Evolutionary conservation across 2,888 invertebrate species (phyloP), one percentile per base, ranked within the genome.

Genomic region (Nesidiocoris tenuis): DNA sequence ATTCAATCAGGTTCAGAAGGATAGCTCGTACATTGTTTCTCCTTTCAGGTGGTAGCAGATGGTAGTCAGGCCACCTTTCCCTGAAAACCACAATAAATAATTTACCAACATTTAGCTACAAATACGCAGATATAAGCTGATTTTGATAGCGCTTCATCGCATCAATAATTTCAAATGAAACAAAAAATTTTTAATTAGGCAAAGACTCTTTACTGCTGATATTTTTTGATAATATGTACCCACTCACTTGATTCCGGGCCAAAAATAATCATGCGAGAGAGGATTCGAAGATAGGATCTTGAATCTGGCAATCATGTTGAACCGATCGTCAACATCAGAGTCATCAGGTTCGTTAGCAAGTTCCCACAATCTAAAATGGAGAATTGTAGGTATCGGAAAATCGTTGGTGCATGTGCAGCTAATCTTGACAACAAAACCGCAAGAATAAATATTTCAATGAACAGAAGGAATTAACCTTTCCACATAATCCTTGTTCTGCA

Each of bases 341-440:
- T 71, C 72, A 2, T 72, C 72, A 7, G 22, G n/a, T 39, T 72
- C 72, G 3, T 72, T 72, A n/a, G 63, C 72, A 0, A 72, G 21
- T 25, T 61, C 54, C 61, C 61, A 72, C 39, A 72, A 72, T 1
- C 72, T 70, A 39, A 39, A 39, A 39, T 7, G n/a, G n/a, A n/a
- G n/a, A n/a, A n/a, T n/a, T n/a, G n/a, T n/a, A n/a, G n/a, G n/a
- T n/a, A n/a, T n/a, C n/a, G n/a, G n/a, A n/a, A n/a, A n/a, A n/a
- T n/a, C n/a, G n/a, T n/a, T n/a, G n/a, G n/a, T n/a, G n/a, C n/a
- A n/a, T n/a, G n/a, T n/a, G n/a, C n/a, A n/a, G n/a, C n/a, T n/a
- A n/a, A n/a, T n/a, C n/a, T n/a, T n/a, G n/a, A n/a, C n/a, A n/a
- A n/a, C n/a, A n/a, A n/a, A n/a, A n/a, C n/a, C n/a, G n/a, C n/a